Evolutionary conservation across 2,113 vertebrate genomes (phyloP).

Genomic region (Eclectus roratus): DNA sequence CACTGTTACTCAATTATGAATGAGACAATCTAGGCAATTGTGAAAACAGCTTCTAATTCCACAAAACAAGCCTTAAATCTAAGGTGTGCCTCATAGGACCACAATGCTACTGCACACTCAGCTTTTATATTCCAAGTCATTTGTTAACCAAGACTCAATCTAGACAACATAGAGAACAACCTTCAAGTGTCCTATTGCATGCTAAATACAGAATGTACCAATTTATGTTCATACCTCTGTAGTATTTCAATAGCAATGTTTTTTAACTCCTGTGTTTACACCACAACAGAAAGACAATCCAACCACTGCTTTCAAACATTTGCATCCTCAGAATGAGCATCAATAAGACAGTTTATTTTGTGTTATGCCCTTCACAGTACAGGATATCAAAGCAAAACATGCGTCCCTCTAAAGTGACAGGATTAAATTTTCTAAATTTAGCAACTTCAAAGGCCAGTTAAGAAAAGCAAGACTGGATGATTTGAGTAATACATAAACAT

Average conservation of each 20-base stretch:
- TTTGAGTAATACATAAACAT: background rate
- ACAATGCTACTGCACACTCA: background rate
- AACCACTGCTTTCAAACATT: background rate
- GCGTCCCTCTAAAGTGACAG: background rate
- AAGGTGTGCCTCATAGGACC: background rate
- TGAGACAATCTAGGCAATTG: background rate
- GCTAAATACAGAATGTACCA: background rate
- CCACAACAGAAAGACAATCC: background rate
- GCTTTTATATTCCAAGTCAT: background rate
- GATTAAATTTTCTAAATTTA: background rate
- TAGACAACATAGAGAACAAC: background rate
- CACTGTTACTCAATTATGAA: slow-evolving; percentile 37
- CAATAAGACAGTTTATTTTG: background rate
- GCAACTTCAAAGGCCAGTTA: background rate
- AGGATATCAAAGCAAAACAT: background rate
- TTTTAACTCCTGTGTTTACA: background rate
- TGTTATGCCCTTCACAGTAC: background rate
- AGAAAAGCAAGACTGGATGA: background rate
- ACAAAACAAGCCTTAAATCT: slow-evolving; percentile 2
- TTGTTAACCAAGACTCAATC: background rate
- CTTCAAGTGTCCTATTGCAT: background rate
- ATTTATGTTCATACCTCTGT: background rate
- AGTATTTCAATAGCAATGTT: background rate
- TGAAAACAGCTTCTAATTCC: slow-evolving; percentile 19
- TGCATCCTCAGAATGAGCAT: background rate